Evolutionary conservation across 2,113 vertebrate species (phyloP).

Genomic region (Charina bottae): DNA sequence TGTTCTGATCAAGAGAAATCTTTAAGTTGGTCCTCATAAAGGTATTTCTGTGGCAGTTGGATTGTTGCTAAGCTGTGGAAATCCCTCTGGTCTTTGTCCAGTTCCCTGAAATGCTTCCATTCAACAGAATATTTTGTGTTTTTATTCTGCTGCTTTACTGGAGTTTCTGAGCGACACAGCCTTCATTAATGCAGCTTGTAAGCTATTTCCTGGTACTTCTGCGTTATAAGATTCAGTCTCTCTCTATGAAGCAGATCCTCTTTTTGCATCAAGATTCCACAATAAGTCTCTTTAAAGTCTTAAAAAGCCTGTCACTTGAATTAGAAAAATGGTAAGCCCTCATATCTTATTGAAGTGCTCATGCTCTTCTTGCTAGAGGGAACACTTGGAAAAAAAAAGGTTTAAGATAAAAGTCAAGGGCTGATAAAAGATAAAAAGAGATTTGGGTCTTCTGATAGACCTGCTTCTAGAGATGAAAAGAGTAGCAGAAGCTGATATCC

Average conservation of each 20-base stretch:
- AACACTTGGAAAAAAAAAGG: slow-evolving; percentile 24
- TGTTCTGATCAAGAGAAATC: background rate
- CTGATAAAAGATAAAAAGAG: slow-evolving; percentile 26
- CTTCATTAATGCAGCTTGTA: background rate
- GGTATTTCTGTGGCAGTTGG: background rate
- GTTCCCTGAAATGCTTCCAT: background rate
- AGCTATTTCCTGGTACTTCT: slow-evolving; percentile 16
- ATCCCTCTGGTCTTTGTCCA: background rate
- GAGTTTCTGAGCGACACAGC: background rate
- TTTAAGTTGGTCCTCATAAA: background rate
- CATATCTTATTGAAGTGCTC: slow-evolving; percentile 9
- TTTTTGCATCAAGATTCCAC: slow-evolving; percentile 6
- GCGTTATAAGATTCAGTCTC: background rate
- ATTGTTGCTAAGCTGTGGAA: background rate
- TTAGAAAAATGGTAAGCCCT: slow-evolving; percentile 18
- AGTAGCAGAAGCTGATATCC: slow-evolving; percentile 8
- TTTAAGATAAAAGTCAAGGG: slow-evolving; percentile 40
- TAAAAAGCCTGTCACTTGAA: background rate
- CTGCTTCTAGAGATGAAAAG: slow-evolving; percentile 24
- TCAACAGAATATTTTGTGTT: background rate
- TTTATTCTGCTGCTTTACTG: slow-evolving; percentile 6
- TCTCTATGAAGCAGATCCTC: background rate
- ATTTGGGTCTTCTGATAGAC: slow-evolving; percentile 21
- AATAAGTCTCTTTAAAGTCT: slow-evolving; percentile 3
- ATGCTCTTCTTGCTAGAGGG: slow-evolving; percentile 8